Percentiles rank a stretch among this genome's conserved stretches.
These are phyloP conservation scores for Cataglyphis hispanica DNA, from an alignment of 1,140 invertebrate species.

Conservation along the genomic window DNA sequence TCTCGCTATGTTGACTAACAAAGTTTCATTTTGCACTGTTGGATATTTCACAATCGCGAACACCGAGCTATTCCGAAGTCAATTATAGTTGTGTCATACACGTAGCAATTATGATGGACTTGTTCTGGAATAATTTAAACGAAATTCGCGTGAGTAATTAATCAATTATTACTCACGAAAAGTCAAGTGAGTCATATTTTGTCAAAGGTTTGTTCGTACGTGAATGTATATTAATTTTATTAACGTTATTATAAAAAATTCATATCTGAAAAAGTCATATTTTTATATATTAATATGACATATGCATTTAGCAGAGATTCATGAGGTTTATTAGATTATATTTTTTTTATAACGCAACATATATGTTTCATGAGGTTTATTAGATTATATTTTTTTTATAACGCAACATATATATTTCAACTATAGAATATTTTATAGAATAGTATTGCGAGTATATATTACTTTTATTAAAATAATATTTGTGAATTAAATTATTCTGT, in stretches of 20 bases:
- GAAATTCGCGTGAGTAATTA: background rate
- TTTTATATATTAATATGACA: background rate
- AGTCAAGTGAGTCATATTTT: background rate
- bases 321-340: background rate
- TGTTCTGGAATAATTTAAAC: conserved; percentile 31
- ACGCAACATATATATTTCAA: background rate
- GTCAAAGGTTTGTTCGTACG: background rate
- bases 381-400: background rate
- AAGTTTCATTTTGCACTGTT: background rate
- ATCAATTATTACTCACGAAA: conserved; percentile 36
- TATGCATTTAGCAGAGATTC: no score
- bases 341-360: background rate
- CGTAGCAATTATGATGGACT: background rate
- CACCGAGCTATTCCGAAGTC: background rate
- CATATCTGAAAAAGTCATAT: conserved; percentile 5
- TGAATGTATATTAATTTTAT: background rate
- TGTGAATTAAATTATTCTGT: background rate
- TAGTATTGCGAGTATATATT: background rate
- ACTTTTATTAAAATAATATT: background rate
- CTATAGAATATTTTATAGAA: background rate
- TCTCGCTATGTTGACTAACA: background rate
- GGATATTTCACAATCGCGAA: background rate
- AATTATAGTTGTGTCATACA: background rate
- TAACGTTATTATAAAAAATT: background rate
- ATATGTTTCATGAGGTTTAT: background rate